Evolutionary conservation across 2,113 vertebrate species (phyloP).

Genomic region (Glaucomys volans): DNA sequence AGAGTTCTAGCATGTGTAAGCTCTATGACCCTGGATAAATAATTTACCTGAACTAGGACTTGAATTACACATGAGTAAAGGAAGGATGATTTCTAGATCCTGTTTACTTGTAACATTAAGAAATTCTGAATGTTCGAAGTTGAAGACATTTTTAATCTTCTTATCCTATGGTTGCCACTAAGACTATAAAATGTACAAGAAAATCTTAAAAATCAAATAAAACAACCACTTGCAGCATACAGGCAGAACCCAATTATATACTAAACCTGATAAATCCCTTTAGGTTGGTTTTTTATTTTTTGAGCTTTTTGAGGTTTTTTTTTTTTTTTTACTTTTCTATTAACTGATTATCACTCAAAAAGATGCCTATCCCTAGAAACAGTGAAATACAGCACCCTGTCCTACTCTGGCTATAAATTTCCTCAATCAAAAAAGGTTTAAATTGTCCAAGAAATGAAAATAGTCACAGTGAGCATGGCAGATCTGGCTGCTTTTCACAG

Average conservation of each 20-base stretch:
- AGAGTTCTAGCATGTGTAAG: slow-evolving; percentile 9
- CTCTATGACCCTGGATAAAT: not conserved
- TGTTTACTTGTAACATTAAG: slow-evolving; percentile 20
- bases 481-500: not conserved
- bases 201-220: slow-evolving; percentile 7
- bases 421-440: not conserved
- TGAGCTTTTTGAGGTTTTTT: too few relatives aligned
- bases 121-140: slow-evolving; percentile 48
- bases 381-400: not conserved
- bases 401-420: not conserved
- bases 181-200: not conserved
- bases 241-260: not conserved
- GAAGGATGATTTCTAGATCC: not conserved
- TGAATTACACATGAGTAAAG: not conserved
- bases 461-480: not conserved
- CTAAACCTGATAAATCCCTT: not conserved
- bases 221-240: slow-evolving; percentile 2
- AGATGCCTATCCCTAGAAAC: not conserved
- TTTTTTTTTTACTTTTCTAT: slow-evolving; percentile 59
- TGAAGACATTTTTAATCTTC: slow-evolving; percentile 28
- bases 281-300: not conserved
- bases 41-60: not conserved
- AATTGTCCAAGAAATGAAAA: slow-evolving; percentile 2
- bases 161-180: not conserved
- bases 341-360: not conserved